phyloP scores from a whole-genome alignment of 2,888 invertebrate genomes.

The Chirona hameri region DNA sequence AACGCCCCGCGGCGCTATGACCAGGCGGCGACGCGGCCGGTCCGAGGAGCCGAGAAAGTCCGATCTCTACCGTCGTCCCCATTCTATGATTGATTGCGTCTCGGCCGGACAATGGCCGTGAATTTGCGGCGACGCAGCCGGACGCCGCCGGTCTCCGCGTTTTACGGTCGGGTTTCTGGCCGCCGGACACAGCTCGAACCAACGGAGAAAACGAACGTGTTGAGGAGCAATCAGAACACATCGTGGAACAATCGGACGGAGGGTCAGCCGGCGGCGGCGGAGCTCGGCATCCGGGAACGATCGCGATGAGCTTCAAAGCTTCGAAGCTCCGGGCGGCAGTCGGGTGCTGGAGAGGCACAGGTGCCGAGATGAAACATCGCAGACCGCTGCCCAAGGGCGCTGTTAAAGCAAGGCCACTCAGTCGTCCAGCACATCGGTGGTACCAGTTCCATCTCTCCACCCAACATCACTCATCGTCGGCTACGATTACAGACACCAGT shows the following conservation, averaged over 20 bases:
- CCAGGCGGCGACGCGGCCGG: too few relatives aligned
- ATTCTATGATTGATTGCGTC: constrained; percentile 11
- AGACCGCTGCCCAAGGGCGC: too few relatives aligned
- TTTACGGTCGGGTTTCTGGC: too few relatives aligned
- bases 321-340: not conserved
- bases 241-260: not conserved
- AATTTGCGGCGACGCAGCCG: not conserved
- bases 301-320: not conserved
- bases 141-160: not conserved
- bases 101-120: constrained; percentile 3
- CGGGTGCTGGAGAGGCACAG: not conserved
- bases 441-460: not conserved
- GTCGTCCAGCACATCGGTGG: not conserved
- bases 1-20: too few relatives aligned
- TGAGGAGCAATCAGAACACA: not conserved
- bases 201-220: constrained; percentile 29
- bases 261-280: not conserved
- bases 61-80: constrained; percentile 4
- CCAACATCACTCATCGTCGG: not conserved
- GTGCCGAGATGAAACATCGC: not conserved
- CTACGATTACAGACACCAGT: not conserved
- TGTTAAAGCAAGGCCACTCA: too few relatives aligned
- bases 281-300: too few relatives aligned
- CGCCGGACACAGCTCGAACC: not conserved
- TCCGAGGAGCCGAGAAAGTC: not conserved